These are phyloP conservation scores for Acanthisitta chloris DNA, from an alignment of 2,113 vertebrate species.

Conservation along the genomic window DNA sequence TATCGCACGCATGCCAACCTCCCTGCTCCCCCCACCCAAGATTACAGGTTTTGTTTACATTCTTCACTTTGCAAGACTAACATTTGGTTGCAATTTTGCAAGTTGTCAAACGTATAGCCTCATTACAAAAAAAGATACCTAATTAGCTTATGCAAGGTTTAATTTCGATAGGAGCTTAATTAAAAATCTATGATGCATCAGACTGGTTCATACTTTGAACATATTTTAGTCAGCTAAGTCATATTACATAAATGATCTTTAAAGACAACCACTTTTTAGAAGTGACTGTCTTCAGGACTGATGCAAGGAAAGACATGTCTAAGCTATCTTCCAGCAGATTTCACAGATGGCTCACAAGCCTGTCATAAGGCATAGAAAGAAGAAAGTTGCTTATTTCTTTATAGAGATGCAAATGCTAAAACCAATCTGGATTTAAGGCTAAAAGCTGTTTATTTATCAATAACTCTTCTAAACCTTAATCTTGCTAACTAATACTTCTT, in stretches of 20 bases:
- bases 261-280: not conserved
- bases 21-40: fast-evolving
- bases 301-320: not conserved
- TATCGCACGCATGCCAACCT: not conserved
- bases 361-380: conserved; percentile 11
- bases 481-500: not conserved
- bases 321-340: not conserved
- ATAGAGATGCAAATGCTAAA: not conserved
- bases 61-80: not conserved
- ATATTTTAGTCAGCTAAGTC: not conserved
- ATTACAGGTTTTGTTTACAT: not conserved
- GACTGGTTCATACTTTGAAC: not conserved
- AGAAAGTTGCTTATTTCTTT: not conserved
- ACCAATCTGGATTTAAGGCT: not conserved
- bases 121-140: not conserved
- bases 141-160: not conserved
- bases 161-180: not conserved
- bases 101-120: not conserved
- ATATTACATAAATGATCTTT: not conserved
- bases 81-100: not conserved
- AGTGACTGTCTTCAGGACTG: not conserved
- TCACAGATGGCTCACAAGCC: conserved; percentile 31
- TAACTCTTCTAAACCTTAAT: not conserved
- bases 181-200: not conserved
- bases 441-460: not conserved